A percentile compares a stretch with the other conserved stretches of the same genome.
Conservation (phyloP, 1,140 invertebrate genomes). For the Lordiphosa collinella region DNA sequence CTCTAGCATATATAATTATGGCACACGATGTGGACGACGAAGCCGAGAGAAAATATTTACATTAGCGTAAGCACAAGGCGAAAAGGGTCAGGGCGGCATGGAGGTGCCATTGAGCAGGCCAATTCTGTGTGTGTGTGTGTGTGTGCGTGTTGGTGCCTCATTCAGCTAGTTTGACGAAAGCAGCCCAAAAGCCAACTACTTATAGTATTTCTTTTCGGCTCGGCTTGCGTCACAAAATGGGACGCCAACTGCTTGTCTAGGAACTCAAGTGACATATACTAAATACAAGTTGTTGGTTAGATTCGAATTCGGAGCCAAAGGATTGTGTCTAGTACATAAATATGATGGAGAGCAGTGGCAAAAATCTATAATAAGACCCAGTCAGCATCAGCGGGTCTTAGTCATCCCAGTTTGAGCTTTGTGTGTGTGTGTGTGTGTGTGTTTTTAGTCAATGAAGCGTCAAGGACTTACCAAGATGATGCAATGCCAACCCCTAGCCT, state of each 20-base stretch:
- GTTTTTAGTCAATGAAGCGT: slow-evolving; percentile 76
- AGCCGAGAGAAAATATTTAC: slow-evolving; percentile 63
- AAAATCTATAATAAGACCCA: slow-evolving; percentile 56
- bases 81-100: background rate
- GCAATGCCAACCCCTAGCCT: slow-evolving; percentile 48
- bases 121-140: slow-evolving; percentile 35
- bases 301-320: background rate
- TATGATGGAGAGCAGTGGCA: slow-evolving; percentile 19
- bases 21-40: slow-evolving; percentile 25
- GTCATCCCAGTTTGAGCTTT: slow-evolving; percentile 47
- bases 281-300: background rate
- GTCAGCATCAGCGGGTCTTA: slow-evolving; percentile 51
- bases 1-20: slow-evolving; percentile 72
- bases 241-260: slow-evolving; percentile 32
- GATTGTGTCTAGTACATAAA: slow-evolving; percentile 11
- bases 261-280: slow-evolving; percentile 23
- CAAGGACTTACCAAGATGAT: slow-evolving; percentile 69
- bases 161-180: slow-evolving; percentile 76
- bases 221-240: slow-evolving; percentile 55
- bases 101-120: slow-evolving; percentile 63
- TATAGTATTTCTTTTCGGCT: slow-evolving; percentile 25
- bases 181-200: slow-evolving; percentile 41
- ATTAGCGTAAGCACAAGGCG: slow-evolving; percentile 62
- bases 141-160: slow-evolving; percentile 49
- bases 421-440: slow-evolving; percentile 27